Percentiles rank a stretch among this genome's conserved stretches.
Evolutionary conservation across 2,797 vertebrate genomes (phyloP).

Genomic region (Mustela erminea): DNA sequence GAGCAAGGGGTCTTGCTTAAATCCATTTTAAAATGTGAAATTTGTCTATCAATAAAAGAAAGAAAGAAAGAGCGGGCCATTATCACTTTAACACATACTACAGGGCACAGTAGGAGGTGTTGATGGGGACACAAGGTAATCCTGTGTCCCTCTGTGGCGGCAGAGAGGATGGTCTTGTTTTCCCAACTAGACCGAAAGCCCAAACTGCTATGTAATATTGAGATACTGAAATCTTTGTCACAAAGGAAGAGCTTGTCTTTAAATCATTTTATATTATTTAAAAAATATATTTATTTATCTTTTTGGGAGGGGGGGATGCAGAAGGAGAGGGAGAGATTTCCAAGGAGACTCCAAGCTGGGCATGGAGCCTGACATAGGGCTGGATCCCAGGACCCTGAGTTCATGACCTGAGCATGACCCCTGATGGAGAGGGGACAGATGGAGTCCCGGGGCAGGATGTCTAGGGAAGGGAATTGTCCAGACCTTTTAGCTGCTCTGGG

Average conservation of each 20-base stretch:
- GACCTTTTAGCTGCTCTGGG: background rate
- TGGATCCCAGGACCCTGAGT: background rate
- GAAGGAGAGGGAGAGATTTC: background rate
- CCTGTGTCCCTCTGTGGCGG: background rate
- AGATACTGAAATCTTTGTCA: background rate
- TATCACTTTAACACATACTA: background rate
- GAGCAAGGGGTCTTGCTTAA: background rate
- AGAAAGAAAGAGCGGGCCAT: background rate
- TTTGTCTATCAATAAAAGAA: background rate
- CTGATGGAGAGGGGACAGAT: background rate
- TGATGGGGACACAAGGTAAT: background rate
- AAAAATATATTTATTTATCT: background rate
- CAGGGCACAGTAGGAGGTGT: background rate
- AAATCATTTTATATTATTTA: background rate
- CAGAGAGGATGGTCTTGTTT: background rate
- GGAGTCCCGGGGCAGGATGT: background rate
- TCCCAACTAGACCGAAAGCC: background rate
- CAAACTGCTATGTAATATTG: background rate
- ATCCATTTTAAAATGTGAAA: background rate
- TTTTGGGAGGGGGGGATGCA: background rate
- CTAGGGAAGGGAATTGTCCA: too few relatives aligned
- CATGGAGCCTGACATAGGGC: fast-evolving
- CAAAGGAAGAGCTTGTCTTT: background rate
- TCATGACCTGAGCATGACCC: background rate
- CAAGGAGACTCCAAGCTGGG: background rate